Percentiles rank a stretch among this genome's conserved stretches.
Conservation (phyloP, 2,113 vertebrate species). For the Centropus unirufus region DNA sequence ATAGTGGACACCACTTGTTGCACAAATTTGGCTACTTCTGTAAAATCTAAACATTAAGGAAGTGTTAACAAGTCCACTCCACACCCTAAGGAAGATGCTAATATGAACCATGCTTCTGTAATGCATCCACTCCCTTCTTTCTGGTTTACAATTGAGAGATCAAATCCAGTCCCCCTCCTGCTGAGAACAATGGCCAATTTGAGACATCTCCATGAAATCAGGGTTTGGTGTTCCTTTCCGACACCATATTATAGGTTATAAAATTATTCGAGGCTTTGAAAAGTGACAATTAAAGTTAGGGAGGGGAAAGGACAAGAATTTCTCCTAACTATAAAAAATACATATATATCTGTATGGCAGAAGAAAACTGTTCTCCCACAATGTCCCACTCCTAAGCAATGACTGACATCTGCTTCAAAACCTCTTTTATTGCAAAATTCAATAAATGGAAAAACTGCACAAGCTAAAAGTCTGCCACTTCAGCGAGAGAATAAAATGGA, state of each 20-base stretch:
- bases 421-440: slow-evolving; percentile 59
- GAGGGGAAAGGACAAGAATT: not conserved
- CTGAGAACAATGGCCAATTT: slow-evolving; percentile 55
- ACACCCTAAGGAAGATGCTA: slow-evolving; percentile 49
- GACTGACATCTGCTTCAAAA: slow-evolving; percentile 66
- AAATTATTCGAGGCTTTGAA: slow-evolving; percentile 16
- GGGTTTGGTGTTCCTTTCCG: not conserved
- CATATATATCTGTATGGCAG: not conserved
- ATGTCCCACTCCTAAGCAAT: slow-evolving; percentile 38
- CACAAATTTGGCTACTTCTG: not conserved
- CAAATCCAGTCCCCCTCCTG: slow-evolving; percentile 24
- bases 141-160: slow-evolving; percentile 41
- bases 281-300: slow-evolving; percentile 5
- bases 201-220: slow-evolving; percentile 17
- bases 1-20: not conserved
- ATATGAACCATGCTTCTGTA: slow-evolving; percentile 45
- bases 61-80: slow-evolving; percentile 55
- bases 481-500: slow-evolving; percentile 11
- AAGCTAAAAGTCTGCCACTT: slow-evolving; percentile 61
- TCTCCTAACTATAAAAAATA: not conserved
- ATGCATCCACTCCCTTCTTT: slow-evolving; percentile 32
- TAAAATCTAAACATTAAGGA: slow-evolving; percentile 34
- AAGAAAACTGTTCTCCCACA: slow-evolving; percentile 17
- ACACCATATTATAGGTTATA: slow-evolving; percentile 25
- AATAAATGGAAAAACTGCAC: slow-evolving; percentile 62